Conservation (phyloP, 2,888 invertebrate genomes). For the Drosophila ezoana region DNA sequence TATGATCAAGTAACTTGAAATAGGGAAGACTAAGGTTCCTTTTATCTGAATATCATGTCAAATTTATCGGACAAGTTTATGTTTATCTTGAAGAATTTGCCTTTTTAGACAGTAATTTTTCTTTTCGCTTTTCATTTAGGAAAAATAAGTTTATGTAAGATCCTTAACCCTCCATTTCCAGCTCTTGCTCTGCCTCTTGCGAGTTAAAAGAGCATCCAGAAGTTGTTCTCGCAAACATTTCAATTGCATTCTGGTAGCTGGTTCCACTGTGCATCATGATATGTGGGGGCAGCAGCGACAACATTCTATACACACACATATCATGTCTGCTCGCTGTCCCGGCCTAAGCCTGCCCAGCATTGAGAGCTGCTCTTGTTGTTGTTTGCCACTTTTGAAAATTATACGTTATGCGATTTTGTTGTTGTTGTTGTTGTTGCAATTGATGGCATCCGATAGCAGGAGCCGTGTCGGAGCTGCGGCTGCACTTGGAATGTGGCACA, state of each 20-base stretch:
- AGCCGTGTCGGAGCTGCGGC: slow-evolving; percentile 42
- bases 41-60: too few species aligned
- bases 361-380: slow-evolving; percentile 36
- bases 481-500: slow-evolving; percentile 57
- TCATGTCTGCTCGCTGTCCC: slow-evolving; percentile 47
- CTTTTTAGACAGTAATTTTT: background rate
- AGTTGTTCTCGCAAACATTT: too few species aligned
- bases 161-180: too few species aligned
- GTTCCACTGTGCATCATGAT: slow-evolving; percentile 59
- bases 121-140: background rate
- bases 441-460: slow-evolving; percentile 78
- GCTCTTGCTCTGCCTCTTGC: too few species aligned
- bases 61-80: too few species aligned
- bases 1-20: too few species aligned
- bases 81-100: too few species aligned
- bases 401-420: slow-evolving; percentile 63
- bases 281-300: slow-evolving; percentile 57
- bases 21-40: too few species aligned
- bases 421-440: slow-evolving; percentile 63
- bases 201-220: too few species aligned
- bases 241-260: background rate
- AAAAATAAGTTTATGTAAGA: background rate
- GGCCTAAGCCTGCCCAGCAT: slow-evolving; percentile 54
- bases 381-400: slow-evolving; percentile 79
- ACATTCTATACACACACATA: slow-evolving; percentile 20